Conservation (phyloP, 2,113 vertebrate genomes). For the Tautogolabrus adspersus region DNA sequence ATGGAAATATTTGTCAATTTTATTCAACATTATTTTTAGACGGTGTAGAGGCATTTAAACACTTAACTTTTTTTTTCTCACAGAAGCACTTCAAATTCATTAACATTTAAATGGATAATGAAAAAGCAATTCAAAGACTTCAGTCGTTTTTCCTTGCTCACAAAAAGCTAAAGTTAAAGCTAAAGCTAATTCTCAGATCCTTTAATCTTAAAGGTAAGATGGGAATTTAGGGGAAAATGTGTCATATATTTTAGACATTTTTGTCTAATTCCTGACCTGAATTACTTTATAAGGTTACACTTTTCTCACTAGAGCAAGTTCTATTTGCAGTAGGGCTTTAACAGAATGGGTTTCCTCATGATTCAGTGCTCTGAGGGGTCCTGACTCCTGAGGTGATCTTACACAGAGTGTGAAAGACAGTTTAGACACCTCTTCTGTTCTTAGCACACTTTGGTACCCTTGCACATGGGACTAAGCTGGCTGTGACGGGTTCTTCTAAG, state of each 20-base stretch:
- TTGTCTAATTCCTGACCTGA: neutral
- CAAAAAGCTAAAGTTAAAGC: too few species aligned
- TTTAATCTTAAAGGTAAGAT: neutral
- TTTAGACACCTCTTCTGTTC: constrained; percentile 46
- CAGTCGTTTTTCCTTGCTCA: too few species aligned
- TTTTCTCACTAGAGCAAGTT: neutral
- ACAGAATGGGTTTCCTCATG: neutral
- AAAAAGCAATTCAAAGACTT: neutral
- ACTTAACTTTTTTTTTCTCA: neutral
- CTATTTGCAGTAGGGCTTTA: neutral
- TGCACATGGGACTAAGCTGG: constrained; percentile 33
- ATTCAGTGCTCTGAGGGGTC: constrained; percentile 31
- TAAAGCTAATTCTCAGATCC: too few species aligned
- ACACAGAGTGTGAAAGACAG: constrained; percentile 36
- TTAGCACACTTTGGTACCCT: constrained; percentile 25
- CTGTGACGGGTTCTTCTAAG: constrained; percentile 22
- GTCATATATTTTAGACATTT: neutral
- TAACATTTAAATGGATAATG: neutral
- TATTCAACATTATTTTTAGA: neutral
- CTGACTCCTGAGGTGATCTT: constrained; percentile 33
- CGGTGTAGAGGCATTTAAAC: neutral
- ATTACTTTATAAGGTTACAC: neutral
- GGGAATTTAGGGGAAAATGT: neutral
- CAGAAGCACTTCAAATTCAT: neutral
- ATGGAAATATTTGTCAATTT: neutral